Evolutionary conservation across 2,888 invertebrate genomes (phyloP).

Genomic region (Nysson spinosus): DNA sequence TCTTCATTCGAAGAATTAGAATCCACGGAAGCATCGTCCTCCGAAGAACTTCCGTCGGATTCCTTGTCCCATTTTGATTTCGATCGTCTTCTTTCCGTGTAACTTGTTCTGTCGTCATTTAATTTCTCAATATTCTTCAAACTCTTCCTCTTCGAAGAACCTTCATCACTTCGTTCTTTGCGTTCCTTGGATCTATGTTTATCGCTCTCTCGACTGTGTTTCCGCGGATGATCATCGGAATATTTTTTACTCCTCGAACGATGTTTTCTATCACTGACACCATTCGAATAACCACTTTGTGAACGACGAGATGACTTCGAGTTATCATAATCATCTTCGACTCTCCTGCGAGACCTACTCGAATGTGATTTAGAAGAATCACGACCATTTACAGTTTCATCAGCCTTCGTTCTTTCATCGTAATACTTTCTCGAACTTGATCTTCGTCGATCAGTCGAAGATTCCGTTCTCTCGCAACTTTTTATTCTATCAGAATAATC

Average conservation of each 20-base stretch:
- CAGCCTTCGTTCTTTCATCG: conserved; percentile 19
- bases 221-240: not conserved
- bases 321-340: not conserved
- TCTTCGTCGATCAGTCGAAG: conserved; percentile 1
- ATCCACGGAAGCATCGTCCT: conserved; percentile 22
- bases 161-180: not conserved
- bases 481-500: conserved; percentile 9
- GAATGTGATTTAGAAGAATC: conserved; percentile 19
- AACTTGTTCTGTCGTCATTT: not conserved
- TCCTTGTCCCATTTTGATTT: conserved; percentile 39
- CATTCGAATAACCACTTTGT: conserved; percentile 2
- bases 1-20: conserved; percentile 31
- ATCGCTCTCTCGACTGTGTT: not conserved
- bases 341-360: conserved; percentile 14
- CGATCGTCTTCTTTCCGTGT: not conserved
- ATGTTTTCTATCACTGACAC: not conserved
- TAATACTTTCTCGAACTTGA: conserved; percentile 18
- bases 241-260: conserved; percentile 8
- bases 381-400: conserved; percentile 12
- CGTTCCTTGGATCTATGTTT: not conserved
- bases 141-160: not conserved
- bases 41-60: conserved; percentile 23
- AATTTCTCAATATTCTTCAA: not conserved
- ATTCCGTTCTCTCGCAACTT: not conserved
- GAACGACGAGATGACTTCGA: conserved; percentile 10